Evolutionary conservation across 2,797 vertebrate species (phyloP), one percentile per base, ranked within the genome.

Genomic region (Pseudomugil tenellus): DNA sequence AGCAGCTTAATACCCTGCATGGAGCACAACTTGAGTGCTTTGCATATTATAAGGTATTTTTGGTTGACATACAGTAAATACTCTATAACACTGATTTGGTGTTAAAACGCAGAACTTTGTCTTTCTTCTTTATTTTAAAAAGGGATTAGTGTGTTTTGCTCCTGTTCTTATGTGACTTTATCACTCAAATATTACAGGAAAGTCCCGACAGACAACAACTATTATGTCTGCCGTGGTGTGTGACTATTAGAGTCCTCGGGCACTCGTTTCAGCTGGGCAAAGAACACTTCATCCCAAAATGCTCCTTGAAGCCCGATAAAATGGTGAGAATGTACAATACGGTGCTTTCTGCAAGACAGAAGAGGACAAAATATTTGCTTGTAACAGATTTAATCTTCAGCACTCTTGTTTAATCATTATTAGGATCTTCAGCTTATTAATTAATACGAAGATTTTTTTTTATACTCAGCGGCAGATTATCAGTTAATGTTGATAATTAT

Each of bases 11-110:
- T 77, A 80, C 77, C 49, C 84, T 98, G 55, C 96, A 95, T 0
- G 88, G 90, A 8, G 93, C 81, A 0, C 96, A 97, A 63, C 92
- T 99, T 0, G 97, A 99, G 88, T 98, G 94, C 72, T 98, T 98
- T 29, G 94, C 95, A 23, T 75, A 92, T 48, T 94, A 95, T 65
- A 96, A 96, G 96, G 96, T 97, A 77, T 46, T 10, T 21, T 17
- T 56, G 3, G 21, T 49, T 28, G 0, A 29, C 17, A 21, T 28
- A 49, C 17, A 32, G 21, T 53, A 56, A 58, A 3, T 48, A 32
- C 1, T 39, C 4, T 8, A 13, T 25, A 32, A 65, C 10, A 53
- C 3, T 16, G 54, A 53, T 48, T 34, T 64, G 6, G 0, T 60
- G 66, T 41, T 7, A 48, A 12, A 9, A 29, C 26, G 14, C 43